phyloP scores from a whole-genome alignment of 2,113 vertebrate genomes.

The Natator depressus region DNA sequence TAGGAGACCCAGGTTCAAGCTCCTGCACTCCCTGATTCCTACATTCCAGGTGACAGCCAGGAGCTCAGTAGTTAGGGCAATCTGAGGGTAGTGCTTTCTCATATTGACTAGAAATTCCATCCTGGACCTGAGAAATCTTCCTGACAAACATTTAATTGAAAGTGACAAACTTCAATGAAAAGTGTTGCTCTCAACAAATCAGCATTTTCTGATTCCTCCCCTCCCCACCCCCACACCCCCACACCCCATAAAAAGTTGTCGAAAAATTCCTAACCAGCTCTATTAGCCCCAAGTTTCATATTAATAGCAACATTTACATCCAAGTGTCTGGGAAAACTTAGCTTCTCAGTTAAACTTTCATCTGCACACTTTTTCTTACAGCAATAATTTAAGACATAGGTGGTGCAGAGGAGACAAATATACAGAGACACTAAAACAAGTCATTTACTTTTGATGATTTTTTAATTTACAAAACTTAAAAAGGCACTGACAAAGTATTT shows the following conservation, averaged over 20 bases:
- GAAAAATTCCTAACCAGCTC: not conserved
- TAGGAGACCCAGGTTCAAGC: not conserved
- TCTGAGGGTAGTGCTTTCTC: not conserved
- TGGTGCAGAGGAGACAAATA: not conserved
- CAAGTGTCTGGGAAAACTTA: not conserved
- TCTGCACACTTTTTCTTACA: not conserved
- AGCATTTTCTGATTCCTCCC: not conserved
- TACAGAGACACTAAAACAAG: not conserved
- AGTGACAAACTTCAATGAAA: not conserved
- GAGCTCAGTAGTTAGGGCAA: too few relatives aligned
- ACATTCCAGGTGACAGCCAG: not conserved
- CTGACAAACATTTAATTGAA: not conserved
- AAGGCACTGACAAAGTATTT: not conserved
- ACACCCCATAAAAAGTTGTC: too few relatives aligned
- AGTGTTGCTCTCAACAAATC: not conserved
- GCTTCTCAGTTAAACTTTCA: not conserved
- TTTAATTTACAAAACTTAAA: not conserved
- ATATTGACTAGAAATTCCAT: not conserved
- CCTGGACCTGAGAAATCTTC: not conserved
- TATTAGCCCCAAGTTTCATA: not conserved
- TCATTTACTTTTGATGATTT: not conserved
- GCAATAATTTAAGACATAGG: not conserved
- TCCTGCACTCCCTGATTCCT: rapidly evolving
- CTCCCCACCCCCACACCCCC: too few relatives aligned
- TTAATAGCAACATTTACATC: not conserved